Conservation (phyloP, 1,140 invertebrate species). For the Drosophila paulistorum region DNA sequence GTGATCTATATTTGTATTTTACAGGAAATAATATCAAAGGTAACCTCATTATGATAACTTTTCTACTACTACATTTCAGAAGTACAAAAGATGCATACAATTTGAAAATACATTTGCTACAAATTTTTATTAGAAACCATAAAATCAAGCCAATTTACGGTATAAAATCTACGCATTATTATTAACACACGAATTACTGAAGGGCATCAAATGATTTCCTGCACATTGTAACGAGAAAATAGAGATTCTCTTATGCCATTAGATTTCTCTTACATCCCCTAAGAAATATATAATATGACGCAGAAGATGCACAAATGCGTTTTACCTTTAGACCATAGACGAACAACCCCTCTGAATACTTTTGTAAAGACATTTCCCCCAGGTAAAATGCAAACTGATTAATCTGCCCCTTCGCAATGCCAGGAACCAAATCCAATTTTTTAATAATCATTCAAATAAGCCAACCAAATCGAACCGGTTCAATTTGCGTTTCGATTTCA, state of each 20-base stretch:
- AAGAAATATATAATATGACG: background rate
- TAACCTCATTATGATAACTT: no score
- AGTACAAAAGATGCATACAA: no score
- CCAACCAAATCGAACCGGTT: slow-evolving; percentile 55
- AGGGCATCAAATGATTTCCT: background rate
- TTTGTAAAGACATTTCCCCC: background rate
- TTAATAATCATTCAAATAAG: slow-evolving; percentile 24
- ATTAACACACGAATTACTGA: background rate
- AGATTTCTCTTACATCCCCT: background rate
- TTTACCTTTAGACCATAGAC: background rate
- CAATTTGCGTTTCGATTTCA: slow-evolving; percentile 38
- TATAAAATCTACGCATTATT: slow-evolving; percentile 1
- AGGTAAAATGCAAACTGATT: background rate
- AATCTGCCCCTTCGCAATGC: background rate
- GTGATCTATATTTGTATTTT: no score
- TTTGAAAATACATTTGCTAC: no score
- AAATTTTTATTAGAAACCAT: no score
- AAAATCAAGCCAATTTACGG: background rate
- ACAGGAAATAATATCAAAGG: no score
- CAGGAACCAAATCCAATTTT: slow-evolving; percentile 14
- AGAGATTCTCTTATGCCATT: background rate
- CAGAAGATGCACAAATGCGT: background rate
- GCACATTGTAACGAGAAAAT: background rate
- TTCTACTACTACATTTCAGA: no score
- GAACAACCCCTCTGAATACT: background rate